phyloP scores from a whole-genome alignment of 2,113 vertebrate genomes.

The Gallinago paraguaiae region DNA sequence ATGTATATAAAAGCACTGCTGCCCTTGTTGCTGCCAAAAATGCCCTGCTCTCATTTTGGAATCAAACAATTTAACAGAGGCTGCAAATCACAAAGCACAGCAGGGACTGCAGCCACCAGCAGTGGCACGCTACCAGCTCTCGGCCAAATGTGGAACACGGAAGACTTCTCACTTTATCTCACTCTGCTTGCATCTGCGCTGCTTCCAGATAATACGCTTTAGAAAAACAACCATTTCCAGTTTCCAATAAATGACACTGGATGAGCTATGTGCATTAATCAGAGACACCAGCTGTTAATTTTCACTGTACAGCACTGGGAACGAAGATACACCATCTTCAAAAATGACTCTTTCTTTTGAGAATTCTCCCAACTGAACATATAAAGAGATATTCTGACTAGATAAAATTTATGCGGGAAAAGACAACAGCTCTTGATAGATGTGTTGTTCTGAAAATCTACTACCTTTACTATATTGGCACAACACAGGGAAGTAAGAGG shows the following conservation, averaged over 20 bases:
- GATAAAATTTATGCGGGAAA: background rate
- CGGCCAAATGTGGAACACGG: background rate
- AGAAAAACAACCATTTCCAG: background rate
- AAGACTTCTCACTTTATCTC: background rate
- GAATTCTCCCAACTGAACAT: background rate
- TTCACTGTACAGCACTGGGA: background rate
- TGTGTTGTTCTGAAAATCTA: background rate
- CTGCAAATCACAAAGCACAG: background rate
- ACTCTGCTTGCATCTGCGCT: background rate
- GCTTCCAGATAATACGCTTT: background rate
- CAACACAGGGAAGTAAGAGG: fast-evolving
- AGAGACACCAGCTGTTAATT: slow-evolving; percentile 20
- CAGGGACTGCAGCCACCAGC: background rate
- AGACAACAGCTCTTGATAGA: background rate
- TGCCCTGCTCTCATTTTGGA: background rate
- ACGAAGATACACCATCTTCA: background rate
- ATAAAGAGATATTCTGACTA: background rate
- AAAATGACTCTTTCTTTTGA: background rate
- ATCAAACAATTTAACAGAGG: background rate
- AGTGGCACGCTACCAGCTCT: background rate
- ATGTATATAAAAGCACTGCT: background rate
- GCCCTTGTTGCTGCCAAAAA: background rate
- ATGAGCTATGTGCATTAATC: background rate
- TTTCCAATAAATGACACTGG: background rate
- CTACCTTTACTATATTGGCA: background rate